Conservation (phyloP, 1,140 invertebrate genomes). For the Caenorhabditis inopinata region DNA sequence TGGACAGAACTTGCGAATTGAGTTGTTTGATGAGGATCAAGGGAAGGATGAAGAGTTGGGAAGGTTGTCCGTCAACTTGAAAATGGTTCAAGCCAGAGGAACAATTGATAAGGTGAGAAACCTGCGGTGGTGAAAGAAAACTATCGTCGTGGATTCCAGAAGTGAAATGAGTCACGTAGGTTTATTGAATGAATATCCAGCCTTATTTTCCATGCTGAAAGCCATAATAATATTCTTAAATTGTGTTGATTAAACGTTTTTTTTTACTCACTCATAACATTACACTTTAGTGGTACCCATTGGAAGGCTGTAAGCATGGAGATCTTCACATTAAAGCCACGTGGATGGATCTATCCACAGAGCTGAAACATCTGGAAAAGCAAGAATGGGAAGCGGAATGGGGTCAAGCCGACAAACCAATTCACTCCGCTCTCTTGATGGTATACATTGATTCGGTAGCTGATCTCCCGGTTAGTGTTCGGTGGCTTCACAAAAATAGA, state of each 20-base stretch:
- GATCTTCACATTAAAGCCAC: conserved; percentile 60
- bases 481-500: background rate
- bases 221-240: too few relatives aligned
- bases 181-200: too few relatives aligned
- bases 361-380: conserved; percentile 41
- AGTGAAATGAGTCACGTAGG: too few relatives aligned
- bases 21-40: conserved; percentile 64
- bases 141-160: too few relatives aligned
- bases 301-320: conserved; percentile 66
- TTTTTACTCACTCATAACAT: too few relatives aligned
- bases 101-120: conserved; percentile 52
- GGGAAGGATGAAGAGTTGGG: conserved; percentile 64
- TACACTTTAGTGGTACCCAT: conserved; percentile 58
- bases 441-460: conserved; percentile 63
- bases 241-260: too few relatives aligned
- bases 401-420: conserved; percentile 59
- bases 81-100: conserved; percentile 27
- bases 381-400: conserved; percentile 54
- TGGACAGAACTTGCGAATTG: conserved; percentile 62
- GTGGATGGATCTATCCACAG: conserved; percentile 58
- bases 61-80: conserved; percentile 54
- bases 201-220: too few relatives aligned
- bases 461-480: conserved; percentile 51
- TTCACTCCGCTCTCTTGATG: conserved; percentile 62
- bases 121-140: too few relatives aligned